Percentiles rank a stretch among this genome's conserved stretches.
Evolutionary conservation across 2,888 invertebrate genomes (phyloP).

Genomic region (Lochmaea capreae): DNA sequence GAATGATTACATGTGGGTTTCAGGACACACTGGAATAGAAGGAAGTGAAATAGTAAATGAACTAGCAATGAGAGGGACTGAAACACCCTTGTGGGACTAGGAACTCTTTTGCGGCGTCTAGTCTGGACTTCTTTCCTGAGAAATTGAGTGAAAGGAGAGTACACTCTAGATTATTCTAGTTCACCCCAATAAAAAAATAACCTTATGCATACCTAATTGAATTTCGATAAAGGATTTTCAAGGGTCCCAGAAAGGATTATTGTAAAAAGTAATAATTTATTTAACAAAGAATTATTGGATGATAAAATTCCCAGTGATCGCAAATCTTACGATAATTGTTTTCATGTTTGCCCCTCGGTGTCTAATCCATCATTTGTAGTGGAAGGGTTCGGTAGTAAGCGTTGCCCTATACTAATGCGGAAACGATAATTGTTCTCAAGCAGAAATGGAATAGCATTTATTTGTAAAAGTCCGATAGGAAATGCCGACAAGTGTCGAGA

Average conservation of each 20-base stretch:
- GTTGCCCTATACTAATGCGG: slow-evolving; percentile 60
- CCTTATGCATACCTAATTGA: too few species aligned
- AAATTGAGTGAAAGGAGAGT: too few species aligned
- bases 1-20: too few species aligned
- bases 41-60: too few species aligned
- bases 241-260: neutral
- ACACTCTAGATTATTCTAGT: too few species aligned
- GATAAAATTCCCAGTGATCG: slow-evolving; percentile 24
- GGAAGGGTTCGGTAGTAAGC: slow-evolving; percentile 55
- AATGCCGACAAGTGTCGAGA: slow-evolving; percentile 49
- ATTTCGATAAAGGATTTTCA: too few species aligned
- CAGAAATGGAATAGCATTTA: slow-evolving; percentile 60
- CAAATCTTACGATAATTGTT: slow-evolving; percentile 54
- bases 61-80: too few species aligned
- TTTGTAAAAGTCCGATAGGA: slow-evolving; percentile 52
- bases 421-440: slow-evolving; percentile 62
- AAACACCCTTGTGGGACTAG: too few species aligned
- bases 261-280: slow-evolving; percentile 7
- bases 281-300: slow-evolving; percentile 8
- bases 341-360: slow-evolving; percentile 55
- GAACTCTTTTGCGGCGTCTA: too few species aligned
- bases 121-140: too few species aligned
- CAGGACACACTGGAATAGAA: too few species aligned
- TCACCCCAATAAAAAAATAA: too few species aligned
- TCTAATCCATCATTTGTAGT: slow-evolving; percentile 61